phyloP scores from a whole-genome alignment of 2,888 invertebrate species.

The Nemotelus pantherinus region DNA sequence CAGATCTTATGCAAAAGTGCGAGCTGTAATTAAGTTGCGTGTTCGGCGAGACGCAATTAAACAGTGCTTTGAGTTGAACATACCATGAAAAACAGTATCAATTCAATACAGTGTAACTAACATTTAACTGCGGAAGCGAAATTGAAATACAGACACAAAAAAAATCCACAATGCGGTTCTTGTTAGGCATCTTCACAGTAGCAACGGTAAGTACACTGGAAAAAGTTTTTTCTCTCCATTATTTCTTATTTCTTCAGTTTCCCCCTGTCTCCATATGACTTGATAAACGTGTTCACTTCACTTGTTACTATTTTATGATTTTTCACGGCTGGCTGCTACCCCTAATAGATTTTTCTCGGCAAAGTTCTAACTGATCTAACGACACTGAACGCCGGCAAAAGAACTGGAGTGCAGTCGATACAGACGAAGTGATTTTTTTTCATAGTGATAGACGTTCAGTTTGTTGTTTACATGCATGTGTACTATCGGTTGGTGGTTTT shows the following conservation, averaged over 20 bases:
- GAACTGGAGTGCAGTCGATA: too few species aligned
- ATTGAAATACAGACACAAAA: not conserved
- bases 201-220: slow-evolving; percentile 38
- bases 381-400: not conserved
- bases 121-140: not conserved
- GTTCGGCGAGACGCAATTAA: not conserved
- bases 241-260: not conserved
- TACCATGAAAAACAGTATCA: slow-evolving; percentile 21
- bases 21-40: not conserved
- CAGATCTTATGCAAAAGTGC: not conserved
- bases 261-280: not conserved
- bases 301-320: slow-evolving; percentile 14
- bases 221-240: not conserved
- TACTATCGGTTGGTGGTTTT: not conserved
- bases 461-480: too few species aligned
- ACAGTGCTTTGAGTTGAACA: slow-evolving; percentile 8
- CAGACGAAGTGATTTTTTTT: too few species aligned
- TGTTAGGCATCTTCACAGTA: not conserved
- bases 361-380: slow-evolving; percentile 20
- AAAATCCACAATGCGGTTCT: slow-evolving; percentile 26
- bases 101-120: not conserved
- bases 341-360: slow-evolving; percentile 25
- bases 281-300: not conserved
- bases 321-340: slow-evolving; percentile 38
- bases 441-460: too few species aligned